Conservation (phyloP, 2,888 invertebrate species). For the Helleia helle region DNA sequence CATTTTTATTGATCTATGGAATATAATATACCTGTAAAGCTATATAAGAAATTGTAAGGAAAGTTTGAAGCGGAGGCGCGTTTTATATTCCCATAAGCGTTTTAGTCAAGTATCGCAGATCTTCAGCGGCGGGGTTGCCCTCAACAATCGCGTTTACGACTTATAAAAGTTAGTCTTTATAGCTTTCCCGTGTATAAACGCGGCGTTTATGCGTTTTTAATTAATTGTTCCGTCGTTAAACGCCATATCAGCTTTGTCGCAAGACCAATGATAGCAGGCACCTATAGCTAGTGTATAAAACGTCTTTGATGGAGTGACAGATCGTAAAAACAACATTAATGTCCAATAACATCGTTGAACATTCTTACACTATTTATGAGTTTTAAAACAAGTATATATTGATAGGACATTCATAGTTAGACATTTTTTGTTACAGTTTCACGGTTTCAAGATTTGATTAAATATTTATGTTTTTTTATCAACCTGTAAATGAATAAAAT, state of each 20-base stretch:
- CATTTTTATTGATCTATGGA: constrained; percentile 25
- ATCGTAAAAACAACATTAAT: constrained; percentile 41
- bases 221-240: constrained; percentile 70
- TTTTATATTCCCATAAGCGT: constrained; percentile 35
- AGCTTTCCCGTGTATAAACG: constrained; percentile 68
- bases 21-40: too few relatives aligned
- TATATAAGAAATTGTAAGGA: constrained; percentile 4
- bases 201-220: constrained; percentile 71
- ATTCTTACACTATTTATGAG: too few relatives aligned
- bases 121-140: constrained; percentile 53
- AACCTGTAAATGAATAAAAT: too few relatives aligned
- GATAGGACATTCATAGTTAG: too few relatives aligned
- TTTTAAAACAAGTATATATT: too few relatives aligned
- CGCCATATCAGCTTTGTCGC: constrained; percentile 62
- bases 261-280: constrained; percentile 46
- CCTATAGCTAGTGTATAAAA: constrained; percentile 56
- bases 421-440: too few relatives aligned
- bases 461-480: too few relatives aligned
- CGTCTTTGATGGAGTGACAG: constrained; percentile 48
- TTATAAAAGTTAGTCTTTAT: constrained; percentile 75
- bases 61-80: constrained; percentile 11
- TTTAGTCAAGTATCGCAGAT: constrained; percentile 27
- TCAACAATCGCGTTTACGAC: constrained; percentile 73
- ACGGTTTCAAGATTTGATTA: too few relatives aligned
- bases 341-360: not conserved